phyloP scores from a whole-genome alignment of 2,113 vertebrate genomes.

The Myotis brandtii region DNA sequence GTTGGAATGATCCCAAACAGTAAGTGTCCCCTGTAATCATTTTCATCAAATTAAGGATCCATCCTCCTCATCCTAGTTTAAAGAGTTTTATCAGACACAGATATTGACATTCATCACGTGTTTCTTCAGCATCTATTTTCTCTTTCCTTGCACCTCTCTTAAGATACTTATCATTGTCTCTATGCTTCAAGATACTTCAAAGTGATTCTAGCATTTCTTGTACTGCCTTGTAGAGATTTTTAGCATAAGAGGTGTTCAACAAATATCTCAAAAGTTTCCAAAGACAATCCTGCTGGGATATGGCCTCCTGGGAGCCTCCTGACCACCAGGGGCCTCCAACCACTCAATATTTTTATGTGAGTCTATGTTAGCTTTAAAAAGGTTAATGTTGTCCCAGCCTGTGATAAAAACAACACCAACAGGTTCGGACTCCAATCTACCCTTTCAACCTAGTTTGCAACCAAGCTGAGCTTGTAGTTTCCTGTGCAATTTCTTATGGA shows the following conservation, averaged over 20 bases:
- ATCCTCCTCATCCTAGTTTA: background rate
- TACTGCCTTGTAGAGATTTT: background rate
- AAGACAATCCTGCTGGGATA: background rate
- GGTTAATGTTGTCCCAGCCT: background rate
- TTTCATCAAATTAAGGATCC: background rate
- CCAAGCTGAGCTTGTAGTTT: too few species aligned
- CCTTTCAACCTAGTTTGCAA: background rate
- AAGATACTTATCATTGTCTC: background rate
- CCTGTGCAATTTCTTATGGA: too few species aligned
- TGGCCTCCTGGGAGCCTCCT: background rate
- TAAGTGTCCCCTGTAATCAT: background rate
- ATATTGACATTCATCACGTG: background rate
- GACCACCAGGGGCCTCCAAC: background rate
- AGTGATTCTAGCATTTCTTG: background rate
- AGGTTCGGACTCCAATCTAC: background rate
- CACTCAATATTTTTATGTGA: background rate
- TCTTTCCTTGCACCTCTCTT: background rate
- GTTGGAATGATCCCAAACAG: background rate
- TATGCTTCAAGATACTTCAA: constrained; percentile 1
- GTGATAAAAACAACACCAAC: background rate
- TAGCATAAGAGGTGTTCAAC: background rate
- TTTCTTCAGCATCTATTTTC: background rate
- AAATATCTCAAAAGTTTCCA: constrained; percentile 19
- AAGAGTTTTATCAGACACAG: background rate
- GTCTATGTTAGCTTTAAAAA: background rate